Evolutionary conservation across 2,113 vertebrate genomes (phyloP), one percentile per base, ranked within the genome.

Genomic region (Amphiprion percula): DNA sequence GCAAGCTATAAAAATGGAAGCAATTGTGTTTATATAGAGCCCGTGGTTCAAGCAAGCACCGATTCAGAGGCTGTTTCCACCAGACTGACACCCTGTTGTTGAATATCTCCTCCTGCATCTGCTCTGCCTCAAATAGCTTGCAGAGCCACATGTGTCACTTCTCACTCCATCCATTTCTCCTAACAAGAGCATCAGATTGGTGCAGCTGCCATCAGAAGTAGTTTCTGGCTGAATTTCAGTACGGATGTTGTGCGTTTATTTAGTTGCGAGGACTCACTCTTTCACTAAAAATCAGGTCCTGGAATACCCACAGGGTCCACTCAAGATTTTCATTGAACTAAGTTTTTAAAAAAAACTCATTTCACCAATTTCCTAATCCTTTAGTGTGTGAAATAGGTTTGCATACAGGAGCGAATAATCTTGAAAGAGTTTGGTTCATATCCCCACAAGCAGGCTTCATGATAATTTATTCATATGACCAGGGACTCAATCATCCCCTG

Each of bases 131-230:
- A 76, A 69, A 77, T 61, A 77, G 37, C 30, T 70, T 71, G 46
- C 53, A n/a, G 74, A 62, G 68, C 73, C 61, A 53, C 69, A 69
- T 83, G 64, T 73, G 76, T 64, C 67, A 41, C 79, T 71, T 78
- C 71, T 66, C 61, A 49, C 65, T 80, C 23, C 63, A 50, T 65
- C 49, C 63, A 2, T 64, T 73, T 69, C 39, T 83, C 85, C 79
- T 74, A 91, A 84, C 78, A 90, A 79, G 80, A 69, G 60, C 80
- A 87, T 77, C 77, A 71, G n/a, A 74, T 41, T 21, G 46, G 50
- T 65, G 77, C 82, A 70, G 81, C 79, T 66, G 62, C 26, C 53
- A 76, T 82, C 75, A 69, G 47, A 69, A 46, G 56, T 39, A 50
- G n/a, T 74, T 33, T 65, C 55, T 77, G 66, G 67, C 69, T 74